phyloP scores from a whole-genome alignment of 1,140 invertebrate genomes.

The Leptopilina boulardi region DNA sequence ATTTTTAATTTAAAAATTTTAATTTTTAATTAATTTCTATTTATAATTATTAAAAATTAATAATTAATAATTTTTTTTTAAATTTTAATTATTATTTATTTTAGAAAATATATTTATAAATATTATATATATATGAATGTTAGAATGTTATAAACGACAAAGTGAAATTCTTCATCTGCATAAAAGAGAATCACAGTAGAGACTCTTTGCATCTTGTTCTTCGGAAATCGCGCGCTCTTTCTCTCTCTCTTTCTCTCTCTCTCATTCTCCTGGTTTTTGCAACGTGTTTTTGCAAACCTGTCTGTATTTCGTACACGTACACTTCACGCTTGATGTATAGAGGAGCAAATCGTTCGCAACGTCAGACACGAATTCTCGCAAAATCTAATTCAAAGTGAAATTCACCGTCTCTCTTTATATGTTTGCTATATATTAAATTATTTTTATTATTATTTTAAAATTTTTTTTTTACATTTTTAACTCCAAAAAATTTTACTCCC shows the following conservation, averaged over 20 bases:
- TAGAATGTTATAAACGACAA: neutral
- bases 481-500: too few species aligned
- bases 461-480: neutral
- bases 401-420: neutral
- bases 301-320: conserved; percentile 19
- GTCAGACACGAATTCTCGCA: conserved; percentile 1
- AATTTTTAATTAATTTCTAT: too few species aligned
- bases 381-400: conserved; percentile 8
- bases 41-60: too few species aligned
- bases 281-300: conserved; percentile 27
- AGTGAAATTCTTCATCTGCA: conserved; percentile 7
- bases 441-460: neutral
- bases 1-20: too few species aligned
- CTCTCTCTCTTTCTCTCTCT: conserved; percentile 30
- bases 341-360: conserved; percentile 15
- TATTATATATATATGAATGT: too few species aligned
- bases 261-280: conserved; percentile 15
- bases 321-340: conserved; percentile 6
- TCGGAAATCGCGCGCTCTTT: conserved; percentile 6
- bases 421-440: neutral
- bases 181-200: conserved; percentile 15
- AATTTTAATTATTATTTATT: too few species aligned
- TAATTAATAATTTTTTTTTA: too few species aligned
- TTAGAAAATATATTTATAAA: too few species aligned
- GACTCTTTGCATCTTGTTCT: neutral